Base-by-base conservation (phyloP, 2,113 vertebrate species). In the Daubentonia madagascariensis region DNA sequence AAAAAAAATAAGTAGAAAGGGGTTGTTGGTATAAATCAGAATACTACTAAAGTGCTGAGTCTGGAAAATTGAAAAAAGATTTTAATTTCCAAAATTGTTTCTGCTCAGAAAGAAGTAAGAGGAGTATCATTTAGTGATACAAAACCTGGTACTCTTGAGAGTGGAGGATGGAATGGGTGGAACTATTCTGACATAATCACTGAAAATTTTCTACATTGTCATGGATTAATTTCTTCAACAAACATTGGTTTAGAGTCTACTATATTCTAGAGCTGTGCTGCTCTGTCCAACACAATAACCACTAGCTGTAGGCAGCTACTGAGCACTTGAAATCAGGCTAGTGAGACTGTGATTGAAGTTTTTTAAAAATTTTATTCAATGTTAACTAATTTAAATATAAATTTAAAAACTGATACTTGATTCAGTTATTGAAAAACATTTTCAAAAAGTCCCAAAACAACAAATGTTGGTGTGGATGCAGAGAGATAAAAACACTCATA, bases 21-120 rank as follows among this genome's bases (percentile, higher is more conserved):
- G 7, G 32, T 65, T 59, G 30, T 84, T 93, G 85, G 28, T 76
- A 37, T 57, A 48, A 96, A 81, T 65, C 9, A 20, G 5, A 95
- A 75, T 6, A 63, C 28, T 79, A 35, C 17, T 72, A 70, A 92
- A 92, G 59, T 81, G 13, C 20, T 73, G 50, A 92, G 22, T 73
- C 32, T 84, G 68, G n/a, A 70, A 85, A 89, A 65, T 1, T 59
- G 8, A 61, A 96, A 92, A 70, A 50, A 70, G 13, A 73, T 72
- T 94, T 91, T 65, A 87, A 83, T 73, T 88, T 85, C 22, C 61
- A 88, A 88, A 94, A 80, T 1, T 61, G 10, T 61, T 96, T 93
- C 48, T 85, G 8, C 37, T 14, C 9, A 81, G 81, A 88, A 79
- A 61, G 40, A 81, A 85, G 25, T 7, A 83, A 96, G 59, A 76